Evolutionary conservation across 2,888 invertebrate genomes (phyloP).

Genomic region (Parasteatoda lunata): DNA sequence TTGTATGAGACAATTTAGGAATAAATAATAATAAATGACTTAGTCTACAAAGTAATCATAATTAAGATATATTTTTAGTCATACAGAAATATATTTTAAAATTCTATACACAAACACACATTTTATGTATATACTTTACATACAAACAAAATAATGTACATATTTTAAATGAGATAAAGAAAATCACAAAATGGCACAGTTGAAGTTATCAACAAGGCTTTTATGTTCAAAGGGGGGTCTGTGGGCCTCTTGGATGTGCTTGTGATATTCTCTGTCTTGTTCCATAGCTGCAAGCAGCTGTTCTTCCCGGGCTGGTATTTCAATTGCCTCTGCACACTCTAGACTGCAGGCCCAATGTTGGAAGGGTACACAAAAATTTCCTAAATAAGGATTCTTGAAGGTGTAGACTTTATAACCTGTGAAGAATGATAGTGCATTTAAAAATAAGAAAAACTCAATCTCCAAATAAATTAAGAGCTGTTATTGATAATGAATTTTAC

Average conservation of each 20-base stretch:
- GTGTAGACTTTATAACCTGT: conserved; percentile 76
- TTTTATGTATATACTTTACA: background rate
- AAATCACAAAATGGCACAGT: conserved; percentile 64
- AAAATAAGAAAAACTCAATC: no score
- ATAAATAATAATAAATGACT: no score
- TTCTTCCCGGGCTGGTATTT: conserved; percentile 75
- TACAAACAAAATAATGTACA: no score
- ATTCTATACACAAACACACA: background rate
- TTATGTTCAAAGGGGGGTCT: conserved; percentile 44
- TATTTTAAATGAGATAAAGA: conserved; percentile 1
- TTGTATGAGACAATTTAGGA: no score
- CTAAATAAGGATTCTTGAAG: conserved; percentile 76
- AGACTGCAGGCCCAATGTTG: conserved; percentile 76
- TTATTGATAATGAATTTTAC: no score
- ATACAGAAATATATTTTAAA: background rate
- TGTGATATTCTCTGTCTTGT: conserved; percentile 74
- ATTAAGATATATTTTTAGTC: background rate
- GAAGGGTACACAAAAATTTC: conserved; percentile 77
- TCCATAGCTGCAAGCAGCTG: conserved; percentile 74
- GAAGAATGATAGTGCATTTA: conserved; percentile 25
- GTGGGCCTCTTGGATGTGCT: conserved; percentile 66
- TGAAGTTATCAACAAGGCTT: conserved; percentile 21
- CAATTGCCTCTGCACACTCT: conserved; percentile 75
- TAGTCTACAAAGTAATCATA: no score
- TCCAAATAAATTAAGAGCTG: no score